Conservation (phyloP, 2,113 vertebrate species). For the Tragelaphus strepsiceros region DNA sequence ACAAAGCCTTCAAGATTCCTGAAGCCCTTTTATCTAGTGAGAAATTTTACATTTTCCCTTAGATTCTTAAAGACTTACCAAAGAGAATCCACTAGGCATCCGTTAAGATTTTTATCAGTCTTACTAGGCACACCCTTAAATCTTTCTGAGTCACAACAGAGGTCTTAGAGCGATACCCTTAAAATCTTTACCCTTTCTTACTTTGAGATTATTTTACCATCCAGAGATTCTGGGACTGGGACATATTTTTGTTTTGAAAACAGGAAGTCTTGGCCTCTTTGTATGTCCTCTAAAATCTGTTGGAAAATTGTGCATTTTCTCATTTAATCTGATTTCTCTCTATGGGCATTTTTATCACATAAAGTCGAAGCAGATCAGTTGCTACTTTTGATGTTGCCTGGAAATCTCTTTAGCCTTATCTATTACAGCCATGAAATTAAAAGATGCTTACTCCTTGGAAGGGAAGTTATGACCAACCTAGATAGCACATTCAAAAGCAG, state of each 20-base stretch:
- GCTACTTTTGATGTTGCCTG: neutral
- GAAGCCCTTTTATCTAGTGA: neutral
- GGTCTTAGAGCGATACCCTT: neutral
- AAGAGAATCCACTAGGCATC: neutral
- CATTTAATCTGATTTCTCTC: neutral
- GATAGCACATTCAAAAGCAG: no score
- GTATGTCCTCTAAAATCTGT: neutral
- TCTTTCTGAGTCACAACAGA: neutral
- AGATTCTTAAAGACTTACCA: neutral
- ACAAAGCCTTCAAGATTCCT: neutral
- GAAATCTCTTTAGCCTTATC: neutral
- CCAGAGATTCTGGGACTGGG: neutral
- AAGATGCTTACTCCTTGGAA: no score
- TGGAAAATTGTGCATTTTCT: neutral
- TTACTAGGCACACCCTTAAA: neutral
- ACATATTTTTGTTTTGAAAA: neutral
- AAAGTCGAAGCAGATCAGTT: neutral
- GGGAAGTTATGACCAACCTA: no score
- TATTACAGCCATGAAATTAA: no score
- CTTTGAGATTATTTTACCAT: neutral
- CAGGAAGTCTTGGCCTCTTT: neutral
- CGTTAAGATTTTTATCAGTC: neutral
- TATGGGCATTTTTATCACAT: neutral
- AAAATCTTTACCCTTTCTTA: neutral
- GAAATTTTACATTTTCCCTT: neutral